Percentiles rank a stretch among this genome's conserved stretches.
phyloP scores from a whole-genome alignment of 2,113 vertebrate species.

The Limnothrissa miodon region DNA sequence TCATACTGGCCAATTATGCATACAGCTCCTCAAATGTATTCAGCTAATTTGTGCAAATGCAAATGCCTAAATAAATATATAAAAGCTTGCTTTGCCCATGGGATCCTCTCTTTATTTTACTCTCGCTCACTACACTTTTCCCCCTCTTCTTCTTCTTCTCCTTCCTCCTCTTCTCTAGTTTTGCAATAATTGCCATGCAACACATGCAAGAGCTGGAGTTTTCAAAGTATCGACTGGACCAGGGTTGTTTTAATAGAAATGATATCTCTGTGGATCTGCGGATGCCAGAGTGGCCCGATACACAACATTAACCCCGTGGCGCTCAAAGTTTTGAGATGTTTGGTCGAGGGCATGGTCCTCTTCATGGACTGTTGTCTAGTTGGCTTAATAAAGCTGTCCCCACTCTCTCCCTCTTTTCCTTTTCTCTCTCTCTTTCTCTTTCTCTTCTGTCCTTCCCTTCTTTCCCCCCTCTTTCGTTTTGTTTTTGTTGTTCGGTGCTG shows the following conservation, averaged over 20 bases:
- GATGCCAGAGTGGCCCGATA: constrained; percentile 62
- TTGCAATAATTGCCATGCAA: constrained; percentile 34
- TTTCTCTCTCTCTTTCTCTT: constrained; percentile 57
- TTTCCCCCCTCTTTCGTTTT: constrained; percentile 45
- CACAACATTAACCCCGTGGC: constrained; percentile 74
- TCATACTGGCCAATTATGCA: constrained; percentile 10
- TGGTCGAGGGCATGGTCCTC: neutral
- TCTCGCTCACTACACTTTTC: neutral
- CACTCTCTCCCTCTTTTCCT: constrained; percentile 50
- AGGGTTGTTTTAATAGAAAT: constrained; percentile 68
- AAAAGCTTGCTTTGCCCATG: neutral
- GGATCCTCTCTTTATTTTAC: neutral
- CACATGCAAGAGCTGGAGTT: constrained; percentile 38
- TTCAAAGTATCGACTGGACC: constrained; percentile 59
- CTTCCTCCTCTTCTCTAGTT: constrained; percentile 2
- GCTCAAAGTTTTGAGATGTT: constrained; percentile 71
- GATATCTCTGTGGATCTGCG: constrained; percentile 57
- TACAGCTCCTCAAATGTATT: constrained; percentile 10
- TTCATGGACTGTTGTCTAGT: neutral
- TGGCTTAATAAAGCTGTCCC: constrained; percentile 35
- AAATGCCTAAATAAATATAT: constrained; percentile 33
- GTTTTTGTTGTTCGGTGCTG: neutral
- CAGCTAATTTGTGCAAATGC: constrained; percentile 41
- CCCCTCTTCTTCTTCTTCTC: no score
- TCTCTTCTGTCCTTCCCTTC: constrained; percentile 48